Evolutionary conservation across 2,113 vertebrate genomes (phyloP).

Genomic region (Jaculus jaculus): DNA sequence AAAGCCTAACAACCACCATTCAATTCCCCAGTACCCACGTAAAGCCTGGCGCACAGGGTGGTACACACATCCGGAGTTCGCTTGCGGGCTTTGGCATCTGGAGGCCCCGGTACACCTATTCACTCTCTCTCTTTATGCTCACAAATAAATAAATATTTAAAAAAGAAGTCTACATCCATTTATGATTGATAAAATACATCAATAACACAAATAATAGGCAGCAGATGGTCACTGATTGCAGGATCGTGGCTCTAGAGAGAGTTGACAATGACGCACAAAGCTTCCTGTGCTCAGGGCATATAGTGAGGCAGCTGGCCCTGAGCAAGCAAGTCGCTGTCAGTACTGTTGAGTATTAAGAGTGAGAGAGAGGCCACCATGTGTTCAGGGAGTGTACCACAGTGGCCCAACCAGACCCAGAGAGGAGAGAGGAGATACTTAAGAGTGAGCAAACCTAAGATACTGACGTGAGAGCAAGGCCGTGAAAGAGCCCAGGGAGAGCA

Average conservation of each 20-base stretch:
- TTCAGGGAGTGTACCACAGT: background rate
- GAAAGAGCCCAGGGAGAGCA: too few species aligned
- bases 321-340: too few species aligned
- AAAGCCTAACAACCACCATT: too few species aligned
- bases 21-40: too few species aligned
- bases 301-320: too few species aligned
- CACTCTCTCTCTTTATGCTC: too few species aligned
- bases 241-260: background rate
- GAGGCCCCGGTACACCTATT: too few species aligned
- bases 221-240: background rate
- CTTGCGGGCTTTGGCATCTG: too few species aligned
- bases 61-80: too few species aligned
- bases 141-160: too few species aligned
- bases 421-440: background rate
- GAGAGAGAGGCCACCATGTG: accelerated
- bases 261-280: background rate
- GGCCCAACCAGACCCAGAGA: background rate
- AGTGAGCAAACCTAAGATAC: too few species aligned
- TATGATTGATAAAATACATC: background rate
- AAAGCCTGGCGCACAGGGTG: too few species aligned
- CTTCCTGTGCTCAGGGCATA: background rate
- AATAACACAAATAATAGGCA: background rate
- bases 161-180: background rate
- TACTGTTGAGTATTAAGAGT: background rate
- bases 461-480: background rate